phyloP scores from a whole-genome alignment of 2,888 invertebrate species.

The Xanthorhoe spadicearia region DNA sequence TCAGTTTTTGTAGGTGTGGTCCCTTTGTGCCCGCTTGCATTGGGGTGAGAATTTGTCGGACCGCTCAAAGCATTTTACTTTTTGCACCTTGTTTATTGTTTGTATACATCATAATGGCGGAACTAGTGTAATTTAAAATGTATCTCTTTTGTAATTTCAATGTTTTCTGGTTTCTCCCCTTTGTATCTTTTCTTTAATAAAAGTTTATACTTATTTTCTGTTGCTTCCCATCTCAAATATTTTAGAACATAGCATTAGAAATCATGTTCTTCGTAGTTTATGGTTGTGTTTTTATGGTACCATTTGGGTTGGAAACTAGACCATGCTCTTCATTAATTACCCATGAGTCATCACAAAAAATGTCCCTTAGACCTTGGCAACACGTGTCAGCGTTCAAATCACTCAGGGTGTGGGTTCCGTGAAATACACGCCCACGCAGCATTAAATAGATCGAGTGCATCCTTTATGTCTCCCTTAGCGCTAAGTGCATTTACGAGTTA shows the following conservation, averaged over 20 bases:
- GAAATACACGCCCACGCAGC: constrained; percentile 64
- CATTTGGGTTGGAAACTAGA: constrained; percentile 36
- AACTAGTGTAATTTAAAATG: constrained; percentile 55
- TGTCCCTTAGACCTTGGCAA: constrained; percentile 41
- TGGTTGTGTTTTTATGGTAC: constrained; percentile 21
- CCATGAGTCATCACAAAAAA: constrained; percentile 41
- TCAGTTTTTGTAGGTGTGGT: constrained; percentile 78
- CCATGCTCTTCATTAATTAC: constrained; percentile 43
- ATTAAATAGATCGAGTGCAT: constrained; percentile 77
- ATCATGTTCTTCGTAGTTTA: neutral
- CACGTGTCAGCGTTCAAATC: constrained; percentile 49
- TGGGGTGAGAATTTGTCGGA: constrained; percentile 71
- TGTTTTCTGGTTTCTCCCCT: constrained; percentile 24
- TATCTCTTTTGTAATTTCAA: constrained; percentile 40
- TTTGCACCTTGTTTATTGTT: constrained; percentile 63
- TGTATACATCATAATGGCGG: constrained; percentile 50
- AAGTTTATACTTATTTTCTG: neutral
- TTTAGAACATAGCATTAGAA: neutral
- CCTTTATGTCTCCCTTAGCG: constrained; percentile 75
- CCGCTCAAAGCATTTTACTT: constrained; percentile 57
- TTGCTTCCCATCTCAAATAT: neutral
- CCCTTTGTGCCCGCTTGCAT: constrained; percentile 55
- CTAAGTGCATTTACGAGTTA: constrained; percentile 80
- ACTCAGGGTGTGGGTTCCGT: constrained; percentile 36
- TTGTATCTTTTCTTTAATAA: constrained; percentile 4